Percentiles rank a stretch among this genome's conserved stretches.
These are phyloP conservation scores for Rhegmatorhina hoffmannsi DNA, from an alignment of 2,113 vertebrate genomes.

Conservation along the genomic window DNA sequence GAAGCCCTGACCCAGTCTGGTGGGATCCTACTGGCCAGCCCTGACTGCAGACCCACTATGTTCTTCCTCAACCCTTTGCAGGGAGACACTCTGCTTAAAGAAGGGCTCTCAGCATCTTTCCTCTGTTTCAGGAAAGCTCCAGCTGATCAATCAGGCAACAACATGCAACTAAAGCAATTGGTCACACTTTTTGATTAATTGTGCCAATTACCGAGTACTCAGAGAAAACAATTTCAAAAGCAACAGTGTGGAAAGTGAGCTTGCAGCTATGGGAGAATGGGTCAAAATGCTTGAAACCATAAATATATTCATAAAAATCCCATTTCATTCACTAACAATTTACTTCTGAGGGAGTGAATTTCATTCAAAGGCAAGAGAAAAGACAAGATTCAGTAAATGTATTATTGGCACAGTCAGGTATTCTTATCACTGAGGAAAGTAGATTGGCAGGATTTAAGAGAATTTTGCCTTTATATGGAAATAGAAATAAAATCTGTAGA, in stretches of 20 bases:
- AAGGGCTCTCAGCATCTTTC: not conserved
- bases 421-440: not conserved
- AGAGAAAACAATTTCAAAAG: slow-evolving; percentile 18
- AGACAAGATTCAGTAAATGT: slow-evolving; percentile 8
- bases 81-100: not conserved
- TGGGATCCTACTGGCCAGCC: not conserved
- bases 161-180: not conserved
- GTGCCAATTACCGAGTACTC: not conserved
- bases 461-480: not conserved
- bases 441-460: not conserved
- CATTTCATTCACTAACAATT: slow-evolving; percentile 34
- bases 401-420: not conserved
- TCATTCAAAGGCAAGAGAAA: slow-evolving; percentile 1
- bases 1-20: not conserved
- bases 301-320: slow-evolving; percentile 24
- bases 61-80: not conserved
- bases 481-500: not conserved
- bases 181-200: not conserved
- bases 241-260: not conserved
- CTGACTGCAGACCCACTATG: fast-evolving
- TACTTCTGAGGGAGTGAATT: slow-evolving; percentile 9
- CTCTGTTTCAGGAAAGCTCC: not conserved
- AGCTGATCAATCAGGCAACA: not conserved
- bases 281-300: not conserved
- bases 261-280: not conserved